Base-by-base conservation (phyloP, 2,888 invertebrate genomes). In the Vanessa cardui region DNA sequence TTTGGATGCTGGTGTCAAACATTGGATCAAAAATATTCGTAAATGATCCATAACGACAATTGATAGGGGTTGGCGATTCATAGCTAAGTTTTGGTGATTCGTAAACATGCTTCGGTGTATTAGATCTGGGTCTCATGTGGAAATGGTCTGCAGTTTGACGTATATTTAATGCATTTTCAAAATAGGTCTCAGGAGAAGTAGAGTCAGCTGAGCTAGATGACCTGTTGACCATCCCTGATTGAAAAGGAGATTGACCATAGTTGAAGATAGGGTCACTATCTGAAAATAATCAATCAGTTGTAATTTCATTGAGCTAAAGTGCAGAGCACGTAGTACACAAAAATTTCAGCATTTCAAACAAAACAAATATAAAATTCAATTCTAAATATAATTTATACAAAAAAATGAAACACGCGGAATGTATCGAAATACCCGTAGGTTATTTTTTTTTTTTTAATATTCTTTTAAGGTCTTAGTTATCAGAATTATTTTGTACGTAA, bases 161-260 rank as follows among this genome's bases (percentile, higher is more conserved):
- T 3, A 15, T 54, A 21, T 54, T 31, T 2, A 26, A 12, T 15
- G 52, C 21, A 52, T 54, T 54, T 6, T 87, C 87, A 0, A 83
- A 83, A 62, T 83, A 89, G 0, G 83, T 80, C n/a, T 89, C 91
- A 0, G 91, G 89, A n/a, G 91, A 90, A 2, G 80, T 82, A 0
- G 89, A 89, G 56, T 92, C 90, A 0, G 89, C 78, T 0, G 91
- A 91, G 65, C 90, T 90, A 9, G 90, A 90, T 0, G 89, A 91
- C 16, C 78, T 83, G 39, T 82, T 83, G 1, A 79, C 76, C 21
- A 72, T 72, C 20, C 78, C 73, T 0, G 82, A 78, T 26, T 80
- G 82, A 33, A 80, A 79, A 3, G 81, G 81, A 7, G 85, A 82
- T 52, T 56, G 56, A 2, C n/a, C 54, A 45, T 54, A 64, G 5